A percentile compares a stretch with the other conserved stretches of the same genome.
phyloP scores from a whole-genome alignment of 2,113 vertebrate genomes.

The Anolis sagrei region DNA sequence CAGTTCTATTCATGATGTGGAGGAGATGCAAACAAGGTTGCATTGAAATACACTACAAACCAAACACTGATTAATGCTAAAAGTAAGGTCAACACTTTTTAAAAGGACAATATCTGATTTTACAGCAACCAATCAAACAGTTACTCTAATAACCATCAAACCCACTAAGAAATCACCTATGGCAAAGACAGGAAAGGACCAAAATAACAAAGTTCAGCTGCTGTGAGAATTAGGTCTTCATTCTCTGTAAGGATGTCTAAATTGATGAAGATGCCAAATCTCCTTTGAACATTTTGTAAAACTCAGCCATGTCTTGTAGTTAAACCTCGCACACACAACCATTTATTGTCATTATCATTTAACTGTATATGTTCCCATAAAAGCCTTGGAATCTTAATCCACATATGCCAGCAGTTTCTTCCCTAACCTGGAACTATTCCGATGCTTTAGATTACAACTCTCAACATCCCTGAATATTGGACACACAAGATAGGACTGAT shows the following conservation, averaged over 20 bases:
- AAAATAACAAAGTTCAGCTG: neutral
- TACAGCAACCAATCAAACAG: neutral
- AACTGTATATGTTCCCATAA: neutral
- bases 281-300: neutral
- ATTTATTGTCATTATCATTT: neutral
- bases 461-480: neutral
- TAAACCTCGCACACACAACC: neutral
- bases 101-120: too few relatives aligned
- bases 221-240: neutral
- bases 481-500: too few relatives aligned
- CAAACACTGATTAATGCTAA: neutral
- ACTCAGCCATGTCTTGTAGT: fast-evolving
- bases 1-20: neutral
- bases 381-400: neutral
- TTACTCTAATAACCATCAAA: neutral
- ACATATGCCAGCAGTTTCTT: neutral
- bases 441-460: neutral
- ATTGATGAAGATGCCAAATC: neutral
- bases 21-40: neutral
- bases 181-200: neutral
- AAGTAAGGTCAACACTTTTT: neutral
- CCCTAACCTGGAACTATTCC: neutral
- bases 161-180: neutral
- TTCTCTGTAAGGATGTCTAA: neutral
- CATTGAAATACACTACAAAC: neutral